Percentiles rank a stretch among this genome's conserved stretches.
phyloP scores from a whole-genome alignment of 2,888 invertebrate species.

The Matsumyia berberina region DNA sequence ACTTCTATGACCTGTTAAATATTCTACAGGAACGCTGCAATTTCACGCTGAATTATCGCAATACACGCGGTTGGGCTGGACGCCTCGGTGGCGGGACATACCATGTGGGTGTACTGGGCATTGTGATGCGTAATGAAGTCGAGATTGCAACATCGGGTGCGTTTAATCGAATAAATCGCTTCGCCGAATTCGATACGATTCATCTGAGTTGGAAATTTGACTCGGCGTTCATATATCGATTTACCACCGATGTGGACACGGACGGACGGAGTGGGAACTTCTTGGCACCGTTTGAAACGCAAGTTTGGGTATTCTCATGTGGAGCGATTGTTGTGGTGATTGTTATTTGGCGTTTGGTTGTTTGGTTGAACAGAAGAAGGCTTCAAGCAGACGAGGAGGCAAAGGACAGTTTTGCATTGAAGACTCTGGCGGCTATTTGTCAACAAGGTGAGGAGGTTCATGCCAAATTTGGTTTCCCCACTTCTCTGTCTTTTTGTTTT shows the following conservation, averaged over 20 bases:
- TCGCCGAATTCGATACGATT: constrained; percentile 82
- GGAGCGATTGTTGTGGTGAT: constrained; percentile 77
- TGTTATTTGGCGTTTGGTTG: constrained; percentile 79
- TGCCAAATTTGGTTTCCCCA: too few species aligned
- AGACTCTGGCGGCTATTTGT: constrained; percentile 81
- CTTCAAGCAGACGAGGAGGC: constrained; percentile 5
- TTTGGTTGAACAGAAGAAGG: constrained; percentile 65
- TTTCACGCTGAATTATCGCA: constrained; percentile 81
- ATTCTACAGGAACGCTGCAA: constrained; percentile 81
- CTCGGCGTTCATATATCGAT: constrained; percentile 81
- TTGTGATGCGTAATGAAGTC: constrained; percentile 81
- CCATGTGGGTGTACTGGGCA: constrained; percentile 82
- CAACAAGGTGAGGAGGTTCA: constrained; percentile 79
- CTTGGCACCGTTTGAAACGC: constrained; percentile 80
- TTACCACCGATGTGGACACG: constrained; percentile 80
- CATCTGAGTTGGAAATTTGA: constrained; percentile 83
- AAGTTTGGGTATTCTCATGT: constrained; percentile 80
- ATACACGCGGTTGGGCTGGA: constrained; percentile 83
- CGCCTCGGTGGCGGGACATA: constrained; percentile 80
- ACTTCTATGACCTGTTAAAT: constrained; percentile 80
- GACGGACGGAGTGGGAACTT: constrained; percentile 81
- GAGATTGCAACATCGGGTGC: constrained; percentile 82
- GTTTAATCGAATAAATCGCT: constrained; percentile 82
- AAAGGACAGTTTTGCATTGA: constrained; percentile 72
- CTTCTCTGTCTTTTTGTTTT: constrained; percentile 6